Evolutionary conservation across 2,888 invertebrate species (phyloP).

Genomic region (Rugalucina vietnamica): DNA sequence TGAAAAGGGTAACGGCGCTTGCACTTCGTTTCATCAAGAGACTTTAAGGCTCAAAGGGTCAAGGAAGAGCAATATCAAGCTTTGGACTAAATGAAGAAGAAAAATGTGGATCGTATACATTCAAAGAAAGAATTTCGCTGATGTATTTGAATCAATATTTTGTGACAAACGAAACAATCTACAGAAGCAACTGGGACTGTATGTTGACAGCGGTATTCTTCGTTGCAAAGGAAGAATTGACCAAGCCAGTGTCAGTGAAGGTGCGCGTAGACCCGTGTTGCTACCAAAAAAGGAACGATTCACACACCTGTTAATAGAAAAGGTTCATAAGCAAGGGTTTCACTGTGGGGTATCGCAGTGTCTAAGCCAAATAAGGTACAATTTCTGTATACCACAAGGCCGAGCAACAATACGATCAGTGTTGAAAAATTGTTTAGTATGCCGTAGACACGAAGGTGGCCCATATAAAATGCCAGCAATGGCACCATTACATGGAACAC

Average conservation of each 20-base stretch:
- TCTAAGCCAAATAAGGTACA: not conserved
- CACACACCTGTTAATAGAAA: not conserved
- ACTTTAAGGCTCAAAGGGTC: not conserved
- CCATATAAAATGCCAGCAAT: not conserved
- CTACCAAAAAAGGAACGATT: not conserved
- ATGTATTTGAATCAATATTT: not conserved
- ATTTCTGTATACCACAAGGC: not conserved
- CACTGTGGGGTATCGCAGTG: not conserved
- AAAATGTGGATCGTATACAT: not conserved
- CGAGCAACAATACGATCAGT: not conserved
- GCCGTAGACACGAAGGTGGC: not conserved
- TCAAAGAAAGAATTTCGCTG: not conserved
- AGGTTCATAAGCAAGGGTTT: not conserved
- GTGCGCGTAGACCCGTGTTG: not conserved
- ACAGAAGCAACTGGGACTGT: not conserved
- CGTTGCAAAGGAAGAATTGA: not conserved
- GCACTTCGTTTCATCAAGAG: not conserved
- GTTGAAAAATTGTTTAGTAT: not conserved
- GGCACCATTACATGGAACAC: not conserved
- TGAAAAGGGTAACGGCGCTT: not conserved
- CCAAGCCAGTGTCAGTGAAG: not conserved
- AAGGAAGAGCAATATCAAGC: not conserved
- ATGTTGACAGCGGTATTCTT: not conserved
- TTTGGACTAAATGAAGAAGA: not conserved
- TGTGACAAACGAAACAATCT: not conserved